These are phyloP conservation scores for Danio jaintianensis DNA, from an alignment of 2,797 vertebrate genomes.

Conservation along the genomic window DNA sequence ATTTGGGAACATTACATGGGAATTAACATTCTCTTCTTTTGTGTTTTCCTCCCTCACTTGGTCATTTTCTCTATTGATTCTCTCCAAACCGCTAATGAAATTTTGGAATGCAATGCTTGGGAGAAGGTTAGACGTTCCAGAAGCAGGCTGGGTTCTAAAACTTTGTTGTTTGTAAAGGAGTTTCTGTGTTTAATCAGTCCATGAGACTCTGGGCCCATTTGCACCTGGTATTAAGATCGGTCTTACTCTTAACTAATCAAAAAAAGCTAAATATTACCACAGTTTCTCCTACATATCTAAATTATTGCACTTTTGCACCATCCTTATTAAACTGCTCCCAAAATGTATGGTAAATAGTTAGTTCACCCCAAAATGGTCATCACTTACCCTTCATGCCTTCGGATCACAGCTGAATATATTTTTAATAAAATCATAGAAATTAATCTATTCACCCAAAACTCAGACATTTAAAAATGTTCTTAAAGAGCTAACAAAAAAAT, in stretches of 20 bases:
- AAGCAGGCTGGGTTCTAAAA: slow-evolving; percentile 35
- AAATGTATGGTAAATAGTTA: neutral
- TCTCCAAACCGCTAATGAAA: slow-evolving; percentile 72
- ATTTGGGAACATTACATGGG: slow-evolving; percentile 57
- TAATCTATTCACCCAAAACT: too few species aligned
- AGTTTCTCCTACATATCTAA: neutral
- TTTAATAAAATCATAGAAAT: too few species aligned
- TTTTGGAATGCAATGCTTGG: slow-evolving; percentile 71
- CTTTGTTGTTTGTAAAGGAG: slow-evolving; percentile 23
- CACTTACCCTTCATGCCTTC: too few species aligned
- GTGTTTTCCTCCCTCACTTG: slow-evolving; percentile 45
- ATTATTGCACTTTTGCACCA: neutral
- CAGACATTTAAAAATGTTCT: too few species aligned
- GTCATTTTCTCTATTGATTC: slow-evolving; percentile 61
- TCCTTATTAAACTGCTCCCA: neutral
- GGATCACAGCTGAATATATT: too few species aligned
- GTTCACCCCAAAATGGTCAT: too few species aligned
- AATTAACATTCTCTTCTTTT: slow-evolving; percentile 56
- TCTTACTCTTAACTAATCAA: neutral
- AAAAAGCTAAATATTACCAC: slow-evolving; percentile 13
- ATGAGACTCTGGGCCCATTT: slow-evolving; percentile 1
- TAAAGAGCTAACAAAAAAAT: too few species aligned
- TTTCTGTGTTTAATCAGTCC: slow-evolving; percentile 32
- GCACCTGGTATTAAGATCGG: slow-evolving; percentile 7
- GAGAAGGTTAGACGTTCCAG: slow-evolving; percentile 58